phyloP scores from a whole-genome alignment of 1,140 invertebrate species.

The Trachymyrmex septentrionalis region DNA sequence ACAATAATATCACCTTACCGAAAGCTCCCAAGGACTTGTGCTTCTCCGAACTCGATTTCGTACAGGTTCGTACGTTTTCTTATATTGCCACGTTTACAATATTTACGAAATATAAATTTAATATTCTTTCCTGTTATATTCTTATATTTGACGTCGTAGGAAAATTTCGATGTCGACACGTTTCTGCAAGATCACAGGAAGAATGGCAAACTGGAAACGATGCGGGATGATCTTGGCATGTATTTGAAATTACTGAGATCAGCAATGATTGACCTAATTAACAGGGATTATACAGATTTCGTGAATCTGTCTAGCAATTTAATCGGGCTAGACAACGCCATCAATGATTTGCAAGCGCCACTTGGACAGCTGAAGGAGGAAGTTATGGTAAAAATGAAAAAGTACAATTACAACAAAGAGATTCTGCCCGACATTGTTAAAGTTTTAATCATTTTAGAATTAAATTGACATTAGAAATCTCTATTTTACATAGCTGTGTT shows the following conservation, averaged over 20 bases:
- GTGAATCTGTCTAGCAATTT: slow-evolving; percentile 98
- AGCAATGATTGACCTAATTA: slow-evolving; percentile 98
- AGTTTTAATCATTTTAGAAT: not conserved
- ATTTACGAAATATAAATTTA: not conserved
- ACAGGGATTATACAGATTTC: slow-evolving; percentile 99
- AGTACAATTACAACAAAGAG: not conserved
- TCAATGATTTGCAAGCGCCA: slow-evolving; percentile 92
- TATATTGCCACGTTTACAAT: not conserved
- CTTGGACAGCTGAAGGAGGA: slow-evolving; percentile 93
- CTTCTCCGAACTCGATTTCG: slow-evolving; percentile 83
- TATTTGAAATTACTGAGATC: slow-evolving; percentile 96
- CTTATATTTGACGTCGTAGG: slow-evolving; percentile 86
- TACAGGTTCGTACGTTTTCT: slow-evolving; percentile 76
- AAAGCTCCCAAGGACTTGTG: slow-evolving; percentile 84
- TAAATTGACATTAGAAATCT: not conserved
- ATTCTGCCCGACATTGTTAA: not conserved
- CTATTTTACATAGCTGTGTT: not conserved
- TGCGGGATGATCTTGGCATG: slow-evolving; percentile 95
- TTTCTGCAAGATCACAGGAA: slow-evolving; percentile 95
- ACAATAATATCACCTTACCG: slow-evolving; percentile 80
- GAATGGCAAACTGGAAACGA: slow-evolving; percentile 92
- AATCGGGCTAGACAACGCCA: slow-evolving; percentile 95
- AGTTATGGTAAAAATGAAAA: slow-evolving; percentile 88
- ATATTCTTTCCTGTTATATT: not conserved
- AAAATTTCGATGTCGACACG: slow-evolving; percentile 95